A percentile compares a stretch with the other conserved stretches of the same genome.
These are phyloP conservation scores for Sphenodon punctatus DNA, from an alignment of 2,797 vertebrate species.

Conservation along the genomic window DNA sequence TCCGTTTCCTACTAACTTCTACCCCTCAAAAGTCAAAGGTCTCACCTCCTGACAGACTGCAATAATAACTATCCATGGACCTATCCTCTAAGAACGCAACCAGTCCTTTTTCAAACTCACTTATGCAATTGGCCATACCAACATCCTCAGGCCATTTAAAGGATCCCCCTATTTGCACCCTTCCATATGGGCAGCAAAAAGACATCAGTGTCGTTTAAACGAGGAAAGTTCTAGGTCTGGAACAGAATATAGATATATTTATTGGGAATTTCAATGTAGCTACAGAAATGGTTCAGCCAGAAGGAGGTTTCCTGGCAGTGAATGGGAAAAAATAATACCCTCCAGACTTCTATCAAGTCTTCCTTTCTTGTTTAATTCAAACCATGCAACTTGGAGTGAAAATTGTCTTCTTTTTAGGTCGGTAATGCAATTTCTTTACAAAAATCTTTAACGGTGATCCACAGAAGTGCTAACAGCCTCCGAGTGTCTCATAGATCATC, in stretches of 20 bases:
- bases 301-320: neutral
- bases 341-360: no score
- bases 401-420: neutral
- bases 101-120: no score
- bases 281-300: neutral
- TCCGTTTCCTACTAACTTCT: no score
- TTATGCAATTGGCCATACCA: no score
- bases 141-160: neutral
- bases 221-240: neutral
- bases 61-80: no score
- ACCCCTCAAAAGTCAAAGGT: no score
- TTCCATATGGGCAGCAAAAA: neutral
- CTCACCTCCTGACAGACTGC: no score
- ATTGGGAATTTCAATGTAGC: no score
- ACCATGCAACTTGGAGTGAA: neutral
- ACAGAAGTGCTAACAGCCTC: neutral
- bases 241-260: no score
- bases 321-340: constrained; percentile 1
- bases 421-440: neutral
- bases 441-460: neutral
- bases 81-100: no score
- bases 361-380: neutral
- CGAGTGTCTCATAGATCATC: neutral
- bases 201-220: neutral
- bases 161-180: neutral